Base-by-base conservation (phyloP, 37 sponge, comb jelly and placozoan species). In the Diacarnus erythraeanus region DNA sequence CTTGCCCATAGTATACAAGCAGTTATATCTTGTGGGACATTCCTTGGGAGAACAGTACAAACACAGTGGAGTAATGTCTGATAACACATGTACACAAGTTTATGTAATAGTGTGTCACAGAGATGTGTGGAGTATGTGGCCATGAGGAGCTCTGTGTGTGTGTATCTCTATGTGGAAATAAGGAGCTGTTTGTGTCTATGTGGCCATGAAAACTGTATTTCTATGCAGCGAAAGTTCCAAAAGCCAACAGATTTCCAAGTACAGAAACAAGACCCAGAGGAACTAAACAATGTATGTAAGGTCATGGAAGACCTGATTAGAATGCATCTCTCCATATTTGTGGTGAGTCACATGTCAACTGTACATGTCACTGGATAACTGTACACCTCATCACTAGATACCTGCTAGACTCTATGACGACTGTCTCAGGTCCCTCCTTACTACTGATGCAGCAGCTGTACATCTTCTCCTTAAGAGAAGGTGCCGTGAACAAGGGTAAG, bases 241-340 rank as follows among this genome's bases (percentile, higher is more conserved):
- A 47, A 54, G 57, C 20, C 18, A 54, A 74, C 33, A 30, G 76
- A 78, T 23, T 79, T 67, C 42, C 74, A 66, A 60, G 80, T 83
- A 5, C 57, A 40, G 44, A 89, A 83, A 36, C 84, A 79, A 35
- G 84, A 83, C 44, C 80, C 74, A n/a, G 92, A 92, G 59, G 92
- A 92, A 36, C 75, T 92, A n/a, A 31, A 1, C 6, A 54, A 25
- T 30, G 88, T 87, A 30, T 80, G 85, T 31, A 58, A 72, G 67
- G 92, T 92, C 42, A 76, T 87, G 69, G 88, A 87, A 40, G 92
- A 92, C 51, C 80, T 92, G 12, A 92, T 92, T 26, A 69, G 64
- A 38, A 92, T 92, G 92, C 84, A 92, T 23, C 40, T 42, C 22
- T 42, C 81, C 35, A 67, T 92, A 34, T 92, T 92, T 64, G 80